Evolutionary conservation across 2,113 vertebrate species (phyloP), one percentile per base, ranked within the genome.

Genomic region (Procavia capensis): DNA sequence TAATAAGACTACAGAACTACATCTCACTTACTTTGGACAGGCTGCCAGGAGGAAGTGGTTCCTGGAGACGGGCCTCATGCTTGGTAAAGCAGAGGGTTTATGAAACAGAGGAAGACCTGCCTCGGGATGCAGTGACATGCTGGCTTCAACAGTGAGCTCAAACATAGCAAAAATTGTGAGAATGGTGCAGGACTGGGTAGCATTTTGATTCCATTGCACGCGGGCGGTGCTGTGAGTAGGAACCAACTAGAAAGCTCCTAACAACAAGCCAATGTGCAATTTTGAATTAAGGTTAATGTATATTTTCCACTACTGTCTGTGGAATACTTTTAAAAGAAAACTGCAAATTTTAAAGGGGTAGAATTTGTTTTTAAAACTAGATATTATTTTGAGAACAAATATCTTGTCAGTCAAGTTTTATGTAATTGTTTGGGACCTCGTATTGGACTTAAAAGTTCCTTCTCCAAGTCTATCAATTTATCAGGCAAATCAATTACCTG

Each of bases 251-350:
- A 66, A 34, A 31, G 31, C 63, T 34, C 63, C 10, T 11, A 34
- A 66, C 63, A 34, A 66, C 63, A 66, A 34, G 11, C 31, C 31
- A 66, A 41, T 59, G 24, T 90, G 68, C 74, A 29, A 85, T 88
- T 94, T 54, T 85, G 41, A 91, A 75, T 88, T 93, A 75, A 29
- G 92, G 96, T 41, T 76, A 43, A 66, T 17, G 74, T 20, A 68
- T 24, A 39, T 80, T 61, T 50, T 57, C 14, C 86, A 43, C 25
- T 20, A 39, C 1, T 6, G 13, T 84, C 27, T 93, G 27, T 83
- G 27, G 31, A 80, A n/a, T 79, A 70, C 45, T 92, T 85, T n/a
- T 91, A 59, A 76, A 86, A 50, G 86, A 64, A 95, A 91, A 34
- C 36, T 63, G 24, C 47, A 27, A 75, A 63, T 16, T 74, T 34